These are phyloP conservation scores for Gadus macrocephalus DNA, from an alignment of 2,113 vertebrate genomes.

Conservation along the genomic window DNA sequence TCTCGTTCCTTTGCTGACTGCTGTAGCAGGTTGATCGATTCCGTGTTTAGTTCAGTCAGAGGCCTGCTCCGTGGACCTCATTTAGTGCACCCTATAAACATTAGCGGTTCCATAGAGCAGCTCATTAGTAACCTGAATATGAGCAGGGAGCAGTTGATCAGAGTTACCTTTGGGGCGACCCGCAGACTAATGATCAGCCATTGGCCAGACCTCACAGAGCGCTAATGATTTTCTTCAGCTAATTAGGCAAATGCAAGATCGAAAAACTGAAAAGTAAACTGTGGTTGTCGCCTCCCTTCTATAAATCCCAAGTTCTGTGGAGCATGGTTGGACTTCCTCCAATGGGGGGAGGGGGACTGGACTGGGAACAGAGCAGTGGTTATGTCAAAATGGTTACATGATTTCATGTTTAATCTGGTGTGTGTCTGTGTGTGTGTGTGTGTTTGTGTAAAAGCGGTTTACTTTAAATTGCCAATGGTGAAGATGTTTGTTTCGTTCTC, in stretches of 20 bases:
- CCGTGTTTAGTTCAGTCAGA: conserved; percentile 19
- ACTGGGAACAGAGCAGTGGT: not conserved
- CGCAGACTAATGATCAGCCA: conserved; percentile 39
- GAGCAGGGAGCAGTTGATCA: conserved; percentile 33
- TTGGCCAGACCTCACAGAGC: conserved; percentile 13
- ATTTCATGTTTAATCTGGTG: not conserved
- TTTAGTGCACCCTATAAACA: conserved; percentile 33
- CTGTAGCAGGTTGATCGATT: conserved; percentile 15
- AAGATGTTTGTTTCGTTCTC: no score
- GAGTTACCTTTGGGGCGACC: conserved; percentile 44
- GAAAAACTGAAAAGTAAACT: conserved; percentile 6
- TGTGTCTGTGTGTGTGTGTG: not conserved
- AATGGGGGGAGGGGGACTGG: not conserved
- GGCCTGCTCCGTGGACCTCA: conserved; percentile 22
- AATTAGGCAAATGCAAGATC: conserved; percentile 34
- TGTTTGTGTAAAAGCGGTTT: not conserved
- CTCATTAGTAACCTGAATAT: conserved; percentile 49
- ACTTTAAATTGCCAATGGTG: no score
- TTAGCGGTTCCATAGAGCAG: conserved; percentile 23
- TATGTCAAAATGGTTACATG: not conserved
- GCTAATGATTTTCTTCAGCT: conserved; percentile 20
- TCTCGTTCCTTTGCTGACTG: not conserved
- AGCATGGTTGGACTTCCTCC: not conserved
- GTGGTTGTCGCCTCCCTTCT: conserved; percentile 3
- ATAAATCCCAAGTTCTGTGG: not conserved